phyloP scores from a whole-genome alignment of 2,888 invertebrate species.

The Ectemnius lituratus region DNA sequence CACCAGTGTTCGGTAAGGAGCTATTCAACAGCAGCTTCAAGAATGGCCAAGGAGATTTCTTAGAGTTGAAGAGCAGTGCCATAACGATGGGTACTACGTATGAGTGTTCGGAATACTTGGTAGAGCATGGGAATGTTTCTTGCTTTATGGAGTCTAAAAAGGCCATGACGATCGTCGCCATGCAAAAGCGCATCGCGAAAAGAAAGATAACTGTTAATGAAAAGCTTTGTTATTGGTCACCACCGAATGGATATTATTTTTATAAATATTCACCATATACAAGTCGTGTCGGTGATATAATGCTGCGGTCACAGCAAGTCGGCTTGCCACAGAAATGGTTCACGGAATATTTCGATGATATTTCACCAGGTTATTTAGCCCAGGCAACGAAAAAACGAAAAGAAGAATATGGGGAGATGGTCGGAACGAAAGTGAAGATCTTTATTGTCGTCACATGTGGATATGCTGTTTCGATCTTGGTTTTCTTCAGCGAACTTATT shows the following conservation, averaged over 20 bases:
- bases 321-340: constrained; percentile 17
- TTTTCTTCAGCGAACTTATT: background rate
- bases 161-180: background rate
- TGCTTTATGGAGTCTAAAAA: constrained; percentile 27
- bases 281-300: background rate
- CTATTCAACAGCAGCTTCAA: constrained; percentile 7
- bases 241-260: constrained; percentile 8
- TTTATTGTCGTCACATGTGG: background rate
- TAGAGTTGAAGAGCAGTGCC: constrained; percentile 16
- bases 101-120: constrained; percentile 5
- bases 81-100: background rate
- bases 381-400: background rate
- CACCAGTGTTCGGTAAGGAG: background rate
- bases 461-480: background rate
- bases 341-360: background rate
- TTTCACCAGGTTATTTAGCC: background rate
- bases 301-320: background rate
- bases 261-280: background rate
- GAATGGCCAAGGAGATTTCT: background rate
- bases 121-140: constrained; percentile 10
- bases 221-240: constrained; percentile 18
- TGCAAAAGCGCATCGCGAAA: background rate
- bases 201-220: background rate
- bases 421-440: background rate
- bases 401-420: background rate